Percentiles rank a stretch among this genome's conserved stretches.
Evolutionary conservation across 2,888 invertebrate genomes (phyloP).

Genomic region (Chesias legatella): DNA sequence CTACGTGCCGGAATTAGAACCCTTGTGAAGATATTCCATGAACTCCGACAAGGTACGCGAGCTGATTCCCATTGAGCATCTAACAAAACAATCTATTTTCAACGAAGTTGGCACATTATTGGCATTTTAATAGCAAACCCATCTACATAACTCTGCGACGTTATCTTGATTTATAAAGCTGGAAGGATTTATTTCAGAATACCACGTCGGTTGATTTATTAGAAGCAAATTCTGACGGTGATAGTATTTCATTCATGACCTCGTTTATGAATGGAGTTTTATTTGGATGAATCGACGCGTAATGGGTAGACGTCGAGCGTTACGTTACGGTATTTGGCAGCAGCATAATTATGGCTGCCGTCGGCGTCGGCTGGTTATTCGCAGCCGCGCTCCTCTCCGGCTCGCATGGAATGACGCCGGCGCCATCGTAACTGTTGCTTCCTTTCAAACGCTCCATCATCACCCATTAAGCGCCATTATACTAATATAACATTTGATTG

Average conservation of each 20-base stretch:
- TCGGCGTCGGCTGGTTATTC: conserved; percentile 52
- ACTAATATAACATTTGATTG: conserved; percentile 5
- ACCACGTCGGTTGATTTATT: conserved; percentile 55
- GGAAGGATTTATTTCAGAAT: conserved; percentile 54
- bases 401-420: conserved; percentile 37
- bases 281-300: conserved; percentile 63
- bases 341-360: conserved; percentile 36
- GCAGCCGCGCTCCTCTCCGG: conserved; percentile 56
- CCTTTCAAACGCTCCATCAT: conserved; percentile 1
- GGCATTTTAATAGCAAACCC: conserved; percentile 65
- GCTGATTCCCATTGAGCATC: conserved; percentile 42
- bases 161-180: conserved; percentile 69
- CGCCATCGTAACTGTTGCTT: conserved; percentile 2
- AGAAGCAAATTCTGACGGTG: conserved; percentile 45
- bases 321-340: no score
- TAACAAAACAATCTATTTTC: conserved; percentile 53
- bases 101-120: conserved; percentile 64
- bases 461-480: conserved; percentile 4
- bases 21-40: conserved; percentile 1
- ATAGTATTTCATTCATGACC: conserved; percentile 62
- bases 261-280: conserved; percentile 67
- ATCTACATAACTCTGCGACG: conserved; percentile 64
- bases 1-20: no score
- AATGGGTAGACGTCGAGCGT: conserved; percentile 49
- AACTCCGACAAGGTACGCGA: conserved; percentile 43